Conservation (phyloP, 2,888 invertebrate species). For the Augiades crinisus region DNA sequence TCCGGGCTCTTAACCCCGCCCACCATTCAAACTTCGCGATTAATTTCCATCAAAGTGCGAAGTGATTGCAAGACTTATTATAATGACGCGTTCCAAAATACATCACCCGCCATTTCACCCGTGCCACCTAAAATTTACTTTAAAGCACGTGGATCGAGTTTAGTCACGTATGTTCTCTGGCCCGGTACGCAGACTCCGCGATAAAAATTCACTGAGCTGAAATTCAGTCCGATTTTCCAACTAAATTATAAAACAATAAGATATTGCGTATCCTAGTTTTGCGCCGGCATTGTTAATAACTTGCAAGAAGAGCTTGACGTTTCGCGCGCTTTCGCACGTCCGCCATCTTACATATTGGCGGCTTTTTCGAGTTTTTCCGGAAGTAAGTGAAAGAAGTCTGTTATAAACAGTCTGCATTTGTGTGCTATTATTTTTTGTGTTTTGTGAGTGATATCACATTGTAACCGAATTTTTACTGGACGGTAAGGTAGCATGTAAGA, state of each 20-base stretch:
- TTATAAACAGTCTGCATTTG: conserved; percentile 41
- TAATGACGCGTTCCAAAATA: conserved; percentile 60
- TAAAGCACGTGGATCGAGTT: conserved; percentile 59
- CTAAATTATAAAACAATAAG: conserved; percentile 26
- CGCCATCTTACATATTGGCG: conserved; percentile 52
- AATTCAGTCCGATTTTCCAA: conserved; percentile 43
- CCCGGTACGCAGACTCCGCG: conserved; percentile 60
- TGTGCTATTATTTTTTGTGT: conserved; percentile 39
- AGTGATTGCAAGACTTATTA: conserved; percentile 46
- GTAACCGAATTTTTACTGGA: conserved; percentile 5
- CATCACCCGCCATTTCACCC: conserved; percentile 52
- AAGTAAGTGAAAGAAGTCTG: conserved; percentile 59
- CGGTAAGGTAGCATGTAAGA: conserved; percentile 16
- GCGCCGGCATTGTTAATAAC: conserved; percentile 38
- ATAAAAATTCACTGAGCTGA: conserved; percentile 56
- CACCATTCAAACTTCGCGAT: conserved; percentile 26
- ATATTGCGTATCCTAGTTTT: conserved; percentile 5
- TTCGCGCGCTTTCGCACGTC: conserved; percentile 55
- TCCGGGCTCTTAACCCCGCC: background rate
- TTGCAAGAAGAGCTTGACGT: conserved; percentile 37
- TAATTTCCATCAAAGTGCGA: conserved; percentile 46
- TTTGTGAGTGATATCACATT: conserved; percentile 30
- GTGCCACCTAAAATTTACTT: conserved; percentile 69
- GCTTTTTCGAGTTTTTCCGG: conserved; percentile 49
- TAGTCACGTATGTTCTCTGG: conserved; percentile 70